Base-by-base conservation (phyloP, 1,140 invertebrate species). In the Ceratosolen fusciceps region DNA sequence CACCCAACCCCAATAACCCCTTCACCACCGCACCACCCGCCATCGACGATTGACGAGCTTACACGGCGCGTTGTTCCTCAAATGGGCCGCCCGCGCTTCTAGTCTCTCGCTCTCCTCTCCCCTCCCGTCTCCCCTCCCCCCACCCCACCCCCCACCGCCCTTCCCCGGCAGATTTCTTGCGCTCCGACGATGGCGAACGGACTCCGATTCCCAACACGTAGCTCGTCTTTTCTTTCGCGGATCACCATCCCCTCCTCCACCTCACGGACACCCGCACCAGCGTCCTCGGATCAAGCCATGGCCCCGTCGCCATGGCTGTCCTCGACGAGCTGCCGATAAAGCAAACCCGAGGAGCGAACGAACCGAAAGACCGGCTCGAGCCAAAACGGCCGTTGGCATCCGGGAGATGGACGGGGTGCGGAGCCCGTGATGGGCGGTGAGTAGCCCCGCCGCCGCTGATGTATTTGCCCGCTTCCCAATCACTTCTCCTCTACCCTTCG, bases 171-270 rank as follows among this genome's bases (percentile, higher is more conserved):
- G 2, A 62, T 52, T 77, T 77, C 75, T 77, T 43, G 16, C 39
- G 31, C 1, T 10, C 26, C 21, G n/a, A 26, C 34, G 19, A 62
- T 52, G 47, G 49, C 71, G 70, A 73, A 65, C 24, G 47, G 31
- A 39, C 78, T 70, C 52, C 78, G 54, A 80, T 80, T 80, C 78
- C 26, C 72, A 74, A 80, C 78, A 80, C 78, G 78, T 80, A 74
- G 68, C 62, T 56, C 72, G 78, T 80, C 78, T 80, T 80, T 74
- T 74, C 72, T 74, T 72, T 47, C n/a, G 58, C n/a, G n/a, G n/a
- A n/a, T n/a, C n/a, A n/a, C n/a, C n/a, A n/a, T n/a, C n/a, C n/a
- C n/a, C n/a, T n/a, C n/a, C n/a, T n/a, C n/a, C n/a, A n/a, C n/a
- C n/a, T n/a, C n/a, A n/a, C n/a, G n/a, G n/a, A n/a, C n/a, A n/a